A percentile compares a stretch with the other conserved stretches of the same genome.
Conservation (phyloP, 2,113 vertebrate species). For the Plotosus lineatus region DNA sequence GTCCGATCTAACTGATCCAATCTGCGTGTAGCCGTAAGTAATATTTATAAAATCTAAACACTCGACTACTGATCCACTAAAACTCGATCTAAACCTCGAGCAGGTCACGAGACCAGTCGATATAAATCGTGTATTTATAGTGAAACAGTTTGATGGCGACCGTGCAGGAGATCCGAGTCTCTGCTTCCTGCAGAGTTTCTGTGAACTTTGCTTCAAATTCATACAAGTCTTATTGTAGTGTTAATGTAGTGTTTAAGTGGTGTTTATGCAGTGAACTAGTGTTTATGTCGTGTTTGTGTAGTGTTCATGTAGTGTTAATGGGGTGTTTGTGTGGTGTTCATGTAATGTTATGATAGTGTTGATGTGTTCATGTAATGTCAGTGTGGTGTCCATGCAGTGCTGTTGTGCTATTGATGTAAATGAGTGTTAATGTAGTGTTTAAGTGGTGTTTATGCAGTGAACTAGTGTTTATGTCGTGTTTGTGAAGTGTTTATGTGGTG, state of each 20-base stretch:
- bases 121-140: not conserved
- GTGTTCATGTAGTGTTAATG: not conserved
- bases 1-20: not conserved
- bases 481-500: no score
- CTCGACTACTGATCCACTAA: not conserved
- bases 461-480: no score
- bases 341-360: not conserved
- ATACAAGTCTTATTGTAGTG: not conserved
- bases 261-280: no score
- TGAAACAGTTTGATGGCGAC: not conserved
- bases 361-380: not conserved
- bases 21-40: not conserved
- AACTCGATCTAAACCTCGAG: not conserved
- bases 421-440: not conserved
- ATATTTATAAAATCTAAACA: not conserved
- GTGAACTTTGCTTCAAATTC: not conserved
- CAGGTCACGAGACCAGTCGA: not conserved
- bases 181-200: not conserved
- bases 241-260: not conserved
- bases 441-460: not conserved
- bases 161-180: not conserved
- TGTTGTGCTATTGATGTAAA: no score
- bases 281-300: not conserved
- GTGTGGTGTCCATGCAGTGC: no score
- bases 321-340: not conserved